Evolutionary conservation across 2,888 invertebrate genomes (phyloP).

Genomic region (Drosophila affinis): DNA sequence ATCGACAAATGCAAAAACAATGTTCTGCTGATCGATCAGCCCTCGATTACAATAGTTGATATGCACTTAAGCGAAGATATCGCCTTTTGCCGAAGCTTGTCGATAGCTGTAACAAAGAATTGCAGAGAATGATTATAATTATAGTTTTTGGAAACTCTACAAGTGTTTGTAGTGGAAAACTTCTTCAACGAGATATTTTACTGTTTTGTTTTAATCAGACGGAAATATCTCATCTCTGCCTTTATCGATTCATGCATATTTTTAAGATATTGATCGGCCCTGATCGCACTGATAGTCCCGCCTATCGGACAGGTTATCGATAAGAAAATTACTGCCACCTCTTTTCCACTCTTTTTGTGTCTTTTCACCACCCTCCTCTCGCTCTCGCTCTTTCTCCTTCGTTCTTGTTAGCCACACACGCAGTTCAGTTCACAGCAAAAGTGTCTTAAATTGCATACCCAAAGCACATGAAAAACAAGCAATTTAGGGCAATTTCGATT

Average conservation of each 20-base stretch:
- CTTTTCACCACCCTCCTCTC: background rate
- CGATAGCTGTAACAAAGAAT: no score
- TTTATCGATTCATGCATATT: background rate
- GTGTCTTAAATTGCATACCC: conserved; percentile 72
- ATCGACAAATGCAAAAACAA: conserved; percentile 18
- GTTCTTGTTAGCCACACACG: conserved; percentile 13
- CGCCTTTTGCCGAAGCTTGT: no score
- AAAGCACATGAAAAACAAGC: conserved; percentile 56
- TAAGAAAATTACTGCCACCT: background rate
- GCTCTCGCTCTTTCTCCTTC: background rate
- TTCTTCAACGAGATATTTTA: background rate
- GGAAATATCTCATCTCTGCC: no score
- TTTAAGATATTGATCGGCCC: background rate
- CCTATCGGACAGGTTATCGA: background rate
- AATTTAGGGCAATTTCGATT: conserved; percentile 82
- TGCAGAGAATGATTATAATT: no score
- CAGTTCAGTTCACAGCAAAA: conserved; percentile 65
- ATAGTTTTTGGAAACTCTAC: no score
- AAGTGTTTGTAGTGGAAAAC: background rate
- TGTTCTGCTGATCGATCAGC: background rate
- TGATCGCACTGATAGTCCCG: background rate
- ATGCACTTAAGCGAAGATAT: background rate
- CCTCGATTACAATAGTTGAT: background rate
- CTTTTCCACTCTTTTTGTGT: no score
- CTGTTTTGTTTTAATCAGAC: no score